Evolutionary conservation across 1,140 invertebrate species (phyloP).

Genomic region (Papilio dardanus): DNA sequence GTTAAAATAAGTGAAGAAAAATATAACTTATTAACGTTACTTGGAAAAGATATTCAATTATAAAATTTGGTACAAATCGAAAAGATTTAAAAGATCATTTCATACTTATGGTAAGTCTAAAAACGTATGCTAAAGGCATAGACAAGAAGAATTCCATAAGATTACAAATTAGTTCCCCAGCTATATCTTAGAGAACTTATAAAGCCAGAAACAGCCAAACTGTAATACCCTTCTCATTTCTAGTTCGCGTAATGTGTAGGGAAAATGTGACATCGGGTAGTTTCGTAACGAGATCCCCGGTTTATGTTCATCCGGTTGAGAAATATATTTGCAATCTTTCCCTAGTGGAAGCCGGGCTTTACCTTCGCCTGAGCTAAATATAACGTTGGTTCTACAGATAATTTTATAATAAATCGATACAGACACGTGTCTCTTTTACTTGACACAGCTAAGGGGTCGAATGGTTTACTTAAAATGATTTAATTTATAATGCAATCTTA

Average conservation of each 20-base stretch:
- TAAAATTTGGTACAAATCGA: no score
- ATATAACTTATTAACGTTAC: no score
- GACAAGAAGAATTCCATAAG: neutral
- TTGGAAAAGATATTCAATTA: no score
- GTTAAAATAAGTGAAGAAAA: no score
- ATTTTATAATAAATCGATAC: neutral
- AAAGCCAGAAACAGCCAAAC: neutral
- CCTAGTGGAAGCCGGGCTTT: neutral
- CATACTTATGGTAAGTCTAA: no score
- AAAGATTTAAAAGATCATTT: no score
- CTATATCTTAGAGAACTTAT: neutral
- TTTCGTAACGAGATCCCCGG: neutral
- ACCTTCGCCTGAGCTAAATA: neutral
- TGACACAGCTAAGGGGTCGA: neutral
- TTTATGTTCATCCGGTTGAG: constrained; percentile 4
- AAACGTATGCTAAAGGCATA: neutral
- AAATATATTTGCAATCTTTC: neutral
- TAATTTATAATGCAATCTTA: no score
- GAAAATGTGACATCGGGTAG: constrained; percentile 2
- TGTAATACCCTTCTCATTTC: neutral
- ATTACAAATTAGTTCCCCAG: neutral
- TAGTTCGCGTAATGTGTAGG: neutral
- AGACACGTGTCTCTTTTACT: neutral
- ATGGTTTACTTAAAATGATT: no score
- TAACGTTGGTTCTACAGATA: neutral